Conservation (phyloP, 1,140 invertebrate genomes). For the Neelides sp. region DNA sequence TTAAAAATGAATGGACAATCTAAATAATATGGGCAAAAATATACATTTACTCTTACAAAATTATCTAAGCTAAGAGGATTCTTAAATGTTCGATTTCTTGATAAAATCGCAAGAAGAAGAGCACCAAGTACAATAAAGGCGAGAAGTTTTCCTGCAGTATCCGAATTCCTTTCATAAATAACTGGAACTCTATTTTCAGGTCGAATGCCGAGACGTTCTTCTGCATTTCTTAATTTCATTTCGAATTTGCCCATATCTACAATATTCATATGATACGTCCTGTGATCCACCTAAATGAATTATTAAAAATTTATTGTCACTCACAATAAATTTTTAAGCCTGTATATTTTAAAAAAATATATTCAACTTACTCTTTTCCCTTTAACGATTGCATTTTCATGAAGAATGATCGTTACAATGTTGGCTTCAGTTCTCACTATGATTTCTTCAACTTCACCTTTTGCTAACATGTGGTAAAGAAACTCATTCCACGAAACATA, state of each 20-base stretch:
- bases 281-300: constrained; percentile 45
- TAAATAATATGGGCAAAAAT: background rate
- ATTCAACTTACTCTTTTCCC: constrained; percentile 49
- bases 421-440: constrained; percentile 70
- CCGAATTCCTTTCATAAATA: constrained; percentile 60
- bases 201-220: constrained; percentile 62
- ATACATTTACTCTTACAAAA: constrained; percentile 49
- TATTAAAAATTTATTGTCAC: constrained; percentile 19
- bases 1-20: constrained; percentile 4
- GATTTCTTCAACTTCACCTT: constrained; percentile 81
- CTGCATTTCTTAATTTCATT: constrained; percentile 69
- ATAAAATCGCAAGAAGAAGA: constrained; percentile 53
- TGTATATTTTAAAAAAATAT: background rate
- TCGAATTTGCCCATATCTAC: constrained; percentile 70
- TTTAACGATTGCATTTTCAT: constrained; percentile 76
- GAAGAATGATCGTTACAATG: constrained; percentile 65
- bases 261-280: constrained; percentile 66
- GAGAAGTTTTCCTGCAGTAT: constrained; percentile 56
- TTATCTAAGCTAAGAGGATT: constrained; percentile 57
- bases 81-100: constrained; percentile 51
- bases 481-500: constrained; percentile 93
- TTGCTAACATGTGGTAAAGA: constrained; percentile 77
- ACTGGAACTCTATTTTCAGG: constrained; percentile 56
- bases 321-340: background rate
- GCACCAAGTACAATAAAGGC: constrained; percentile 51